Conservation (phyloP, 2,797 vertebrate genomes). For the Eulemur rubriventer region DNA sequence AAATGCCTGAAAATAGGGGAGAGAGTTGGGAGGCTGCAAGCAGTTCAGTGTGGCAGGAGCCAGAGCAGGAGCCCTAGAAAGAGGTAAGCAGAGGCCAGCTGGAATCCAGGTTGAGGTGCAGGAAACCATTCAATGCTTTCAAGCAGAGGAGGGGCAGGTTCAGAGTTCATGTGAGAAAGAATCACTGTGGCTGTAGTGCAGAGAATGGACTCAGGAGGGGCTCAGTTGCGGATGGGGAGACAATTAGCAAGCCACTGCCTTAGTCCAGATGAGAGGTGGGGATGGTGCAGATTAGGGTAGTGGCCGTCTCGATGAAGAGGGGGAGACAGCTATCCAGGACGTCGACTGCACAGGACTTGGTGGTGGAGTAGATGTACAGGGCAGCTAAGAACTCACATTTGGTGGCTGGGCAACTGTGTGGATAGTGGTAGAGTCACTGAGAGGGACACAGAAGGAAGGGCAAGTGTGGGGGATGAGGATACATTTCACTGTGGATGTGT, state of each 20-base stretch:
- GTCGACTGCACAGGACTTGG: not conserved
- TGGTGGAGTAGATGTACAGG: not conserved
- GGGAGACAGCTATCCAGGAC: not conserved
- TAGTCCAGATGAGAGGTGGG: not conserved
- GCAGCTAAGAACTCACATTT: not conserved
- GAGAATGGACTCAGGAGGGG: not conserved
- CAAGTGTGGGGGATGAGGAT: not conserved
- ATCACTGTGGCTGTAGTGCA: not conserved
- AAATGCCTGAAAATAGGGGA: not conserved
- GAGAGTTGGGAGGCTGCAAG: not conserved
- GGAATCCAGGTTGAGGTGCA: not conserved
- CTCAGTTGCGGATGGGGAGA: not conserved
- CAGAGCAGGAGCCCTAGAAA: not conserved
- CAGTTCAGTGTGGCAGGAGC: not conserved
- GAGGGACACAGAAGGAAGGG: not conserved
- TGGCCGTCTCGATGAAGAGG: not conserved
- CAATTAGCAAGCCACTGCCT: not conserved
- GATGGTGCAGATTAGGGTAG: not conserved
- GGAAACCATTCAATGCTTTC: not conserved
- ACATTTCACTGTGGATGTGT: not conserved
- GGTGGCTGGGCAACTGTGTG: not conserved
- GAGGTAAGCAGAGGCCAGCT: not conserved
- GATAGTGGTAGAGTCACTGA: not conserved
- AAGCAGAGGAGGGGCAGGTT: not conserved
- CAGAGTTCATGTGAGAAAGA: not conserved